phyloP scores from a whole-genome alignment of 2,113 vertebrate genomes.

The Rhipidura dahli region DNA sequence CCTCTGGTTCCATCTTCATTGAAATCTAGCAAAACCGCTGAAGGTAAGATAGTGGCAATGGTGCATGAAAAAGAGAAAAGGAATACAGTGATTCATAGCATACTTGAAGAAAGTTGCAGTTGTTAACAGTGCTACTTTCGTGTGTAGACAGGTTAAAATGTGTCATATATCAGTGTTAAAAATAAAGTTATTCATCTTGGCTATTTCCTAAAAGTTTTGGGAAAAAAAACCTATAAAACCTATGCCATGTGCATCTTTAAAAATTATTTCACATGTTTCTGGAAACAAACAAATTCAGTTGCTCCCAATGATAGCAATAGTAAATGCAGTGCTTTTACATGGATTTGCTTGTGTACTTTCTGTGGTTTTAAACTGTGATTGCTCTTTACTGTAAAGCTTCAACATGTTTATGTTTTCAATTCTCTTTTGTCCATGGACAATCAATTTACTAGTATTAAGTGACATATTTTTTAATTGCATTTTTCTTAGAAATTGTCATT shows the following conservation, averaged over 20 bases:
- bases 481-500: neutral
- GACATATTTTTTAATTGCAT: neutral
- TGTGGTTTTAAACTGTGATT: neutral
- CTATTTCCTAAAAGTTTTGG: conserved; percentile 71
- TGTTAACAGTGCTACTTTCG: conserved; percentile 76
- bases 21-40: conserved; percentile 84
- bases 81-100: conserved; percentile 76
- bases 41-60: conserved; percentile 86
- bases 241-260: conserved; percentile 31
- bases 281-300: neutral
- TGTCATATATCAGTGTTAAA: conserved; percentile 74
- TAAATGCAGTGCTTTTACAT: neutral
- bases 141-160: conserved; percentile 78
- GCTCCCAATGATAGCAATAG: neutral
- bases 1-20: conserved; percentile 82
- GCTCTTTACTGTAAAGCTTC: neutral
- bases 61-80: conserved; percentile 80
- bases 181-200: conserved; percentile 72
- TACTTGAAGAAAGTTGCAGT: conserved; percentile 78
- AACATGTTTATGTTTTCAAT: neutral
- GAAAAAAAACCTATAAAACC: conserved; percentile 43
- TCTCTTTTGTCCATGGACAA: conserved; percentile 6
- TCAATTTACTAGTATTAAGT: neutral
- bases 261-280: conserved; percentile 29
- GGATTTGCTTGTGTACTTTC: neutral